Base-by-base conservation (phyloP, 2,888 invertebrate species). In the Lithophane leautieri region DNA sequence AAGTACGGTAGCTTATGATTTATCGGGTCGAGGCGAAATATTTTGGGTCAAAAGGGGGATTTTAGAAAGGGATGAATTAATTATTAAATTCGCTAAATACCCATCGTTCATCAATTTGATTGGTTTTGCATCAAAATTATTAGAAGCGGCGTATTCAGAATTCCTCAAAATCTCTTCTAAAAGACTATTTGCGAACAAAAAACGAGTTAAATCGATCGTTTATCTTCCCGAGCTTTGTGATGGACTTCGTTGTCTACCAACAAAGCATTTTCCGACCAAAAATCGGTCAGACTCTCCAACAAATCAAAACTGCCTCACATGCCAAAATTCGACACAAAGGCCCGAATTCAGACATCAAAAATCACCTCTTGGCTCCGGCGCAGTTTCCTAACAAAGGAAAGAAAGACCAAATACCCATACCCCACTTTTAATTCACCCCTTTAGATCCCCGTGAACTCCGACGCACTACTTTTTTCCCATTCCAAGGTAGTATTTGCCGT, bases 401-500 rank as follows among this genome's bases (percentile, higher is more conserved):
- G 74, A 68, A 75, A 70, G 68, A 72, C 73, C 65, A 25, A 78
- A 80, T 74, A 65, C 74, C 75, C 81, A 54, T 75, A 75, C 86
- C 52, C 71, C 76, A 77, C 60, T 78, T 86, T 86, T 86, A 86
- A 86, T 86, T 81, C 76, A 84, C 82, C 76, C 81, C 85, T 85
- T 73, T 72, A 63, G 76, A 73, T 78, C 72, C 62, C 73, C 74
- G 68, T 79, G 79, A 79, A 86, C 85, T 84, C 80, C 60, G 42
- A 81, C 87, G 77, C 85, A 87, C 86, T 78, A 78, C 85, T 91
- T 92, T 34, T 89, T 89, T 88, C 85, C 84, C 89, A 88, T 88
- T 88, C 86, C 81, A 81, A 78, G 85, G 83, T 83, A 87, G 89
- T 91, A 91, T 92, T 92, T 92, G 89, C 89, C 78, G 86, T 84